Evolutionary conservation across 2,113 vertebrate species (phyloP).

Genomic region (Verasper variegatus): DNA sequence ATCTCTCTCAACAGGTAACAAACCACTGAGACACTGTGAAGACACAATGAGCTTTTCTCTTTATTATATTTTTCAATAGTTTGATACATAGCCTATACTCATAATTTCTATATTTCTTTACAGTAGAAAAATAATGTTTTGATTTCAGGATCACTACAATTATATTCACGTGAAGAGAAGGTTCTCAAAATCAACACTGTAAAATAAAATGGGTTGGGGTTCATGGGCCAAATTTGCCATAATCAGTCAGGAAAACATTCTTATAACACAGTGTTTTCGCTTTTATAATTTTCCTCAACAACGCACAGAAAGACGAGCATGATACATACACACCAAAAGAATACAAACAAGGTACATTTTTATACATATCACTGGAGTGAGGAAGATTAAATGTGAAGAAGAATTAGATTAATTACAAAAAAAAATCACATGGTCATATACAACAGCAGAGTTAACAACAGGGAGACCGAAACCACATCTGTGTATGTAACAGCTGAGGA

Average conservation of each 20-base stretch:
- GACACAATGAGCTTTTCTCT: conserved; percentile 41
- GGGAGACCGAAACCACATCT: conserved; percentile 17
- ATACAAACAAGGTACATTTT: conserved; percentile 46
- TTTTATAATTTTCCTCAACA: conserved; percentile 57
- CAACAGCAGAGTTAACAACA: conserved; percentile 48
- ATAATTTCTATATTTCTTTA: conserved; percentile 51
- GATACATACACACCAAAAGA: conserved; percentile 48
- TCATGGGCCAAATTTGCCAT: conserved; percentile 28
- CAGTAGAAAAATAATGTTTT: conserved; percentile 80
- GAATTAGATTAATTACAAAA: conserved; percentile 28
- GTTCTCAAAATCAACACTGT: conserved; percentile 60
- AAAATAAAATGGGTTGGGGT: conserved; percentile 41
- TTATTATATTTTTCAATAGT: conserved; percentile 28
- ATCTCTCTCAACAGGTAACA: conserved; percentile 4
- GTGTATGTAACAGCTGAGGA: conserved; percentile 46
- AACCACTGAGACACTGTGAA: conserved; percentile 32
- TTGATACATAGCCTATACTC: conserved; percentile 50
- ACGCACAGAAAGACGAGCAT: conserved; percentile 52
- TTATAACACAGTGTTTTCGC: conserved; percentile 37
- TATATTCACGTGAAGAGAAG: conserved; percentile 51
- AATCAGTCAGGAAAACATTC: conserved; percentile 50
- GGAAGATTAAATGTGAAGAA: conserved; percentile 50
- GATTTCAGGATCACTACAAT: conserved; percentile 56
- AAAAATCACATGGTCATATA: conserved; percentile 52
- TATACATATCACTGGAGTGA: conserved; percentile 53